Evolutionary conservation across 2,113 vertebrate genomes (phyloP).

Genomic region (Myanophis thanlyinensis): DNA sequence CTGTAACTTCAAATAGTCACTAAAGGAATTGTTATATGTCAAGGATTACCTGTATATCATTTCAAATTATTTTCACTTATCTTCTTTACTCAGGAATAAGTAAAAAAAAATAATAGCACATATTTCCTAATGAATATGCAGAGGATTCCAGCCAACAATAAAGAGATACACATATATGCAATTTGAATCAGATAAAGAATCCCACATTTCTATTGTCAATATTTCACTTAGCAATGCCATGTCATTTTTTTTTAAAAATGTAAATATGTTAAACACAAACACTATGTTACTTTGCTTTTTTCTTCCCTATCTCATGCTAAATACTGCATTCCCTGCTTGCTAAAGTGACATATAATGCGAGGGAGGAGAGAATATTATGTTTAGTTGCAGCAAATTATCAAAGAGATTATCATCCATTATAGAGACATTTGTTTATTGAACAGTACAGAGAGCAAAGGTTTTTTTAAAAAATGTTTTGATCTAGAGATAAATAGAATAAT

Average conservation of each 20-base stretch:
- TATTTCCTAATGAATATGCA: neutral
- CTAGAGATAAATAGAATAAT: constrained; percentile 37
- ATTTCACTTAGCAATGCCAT: constrained; percentile 40
- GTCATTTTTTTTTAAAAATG: constrained; percentile 43
- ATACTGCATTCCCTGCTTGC: constrained; percentile 46
- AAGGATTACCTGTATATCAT: neutral
- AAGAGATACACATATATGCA: neutral
- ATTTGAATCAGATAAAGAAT: neutral
- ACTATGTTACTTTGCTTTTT: constrained; percentile 44
- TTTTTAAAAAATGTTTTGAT: neutral
- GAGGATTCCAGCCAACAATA: neutral
- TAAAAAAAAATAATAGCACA: neutral
- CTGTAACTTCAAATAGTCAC: neutral
- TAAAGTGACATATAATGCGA: constrained; percentile 55
- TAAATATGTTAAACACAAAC: constrained; percentile 55
- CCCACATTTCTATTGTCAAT: constrained; percentile 5
- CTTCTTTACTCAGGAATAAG: neutral
- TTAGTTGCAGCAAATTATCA: constrained; percentile 53
- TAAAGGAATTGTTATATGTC: neutral
- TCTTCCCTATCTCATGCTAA: constrained; percentile 59
- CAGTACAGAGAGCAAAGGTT: constrained; percentile 9
- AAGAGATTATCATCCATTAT: constrained; percentile 51
- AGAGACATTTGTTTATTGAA: constrained; percentile 57
- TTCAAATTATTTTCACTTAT: neutral
- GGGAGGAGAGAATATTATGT: constrained; percentile 54